Percentiles rank a stretch among this genome's conserved stretches.
phyloP scores from a whole-genome alignment of 2,113 vertebrate genomes.

The Gila orcuttii region DNA sequence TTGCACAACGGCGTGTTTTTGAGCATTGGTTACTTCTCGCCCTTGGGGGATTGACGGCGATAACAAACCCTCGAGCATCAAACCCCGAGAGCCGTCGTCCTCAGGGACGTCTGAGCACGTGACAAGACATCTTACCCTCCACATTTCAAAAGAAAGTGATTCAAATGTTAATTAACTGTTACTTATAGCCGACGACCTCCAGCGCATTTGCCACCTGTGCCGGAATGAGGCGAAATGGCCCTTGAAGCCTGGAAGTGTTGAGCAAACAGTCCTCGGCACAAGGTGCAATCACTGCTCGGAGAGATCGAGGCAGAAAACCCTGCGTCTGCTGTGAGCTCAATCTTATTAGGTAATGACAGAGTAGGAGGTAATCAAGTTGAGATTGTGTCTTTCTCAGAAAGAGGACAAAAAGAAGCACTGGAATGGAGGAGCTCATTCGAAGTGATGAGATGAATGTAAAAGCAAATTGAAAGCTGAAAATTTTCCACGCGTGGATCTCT shows the following conservation, averaged over 20 bases:
- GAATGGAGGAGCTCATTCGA: slow-evolving; percentile 61
- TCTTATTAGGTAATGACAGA: slow-evolving; percentile 72
- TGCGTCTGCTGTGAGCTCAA: slow-evolving; percentile 58
- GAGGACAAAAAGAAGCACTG: slow-evolving; percentile 66
- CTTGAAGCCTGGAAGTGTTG: slow-evolving; percentile 68
- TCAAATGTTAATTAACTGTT: slow-evolving; percentile 71
- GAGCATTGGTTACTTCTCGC: slow-evolving; percentile 30
- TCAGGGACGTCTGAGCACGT: slow-evolving; percentile 29
- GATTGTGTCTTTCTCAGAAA: slow-evolving; percentile 67
- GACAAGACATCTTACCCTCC: slow-evolving; percentile 48
- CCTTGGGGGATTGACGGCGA: slow-evolving; percentile 24
- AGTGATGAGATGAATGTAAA: slow-evolving; percentile 51
- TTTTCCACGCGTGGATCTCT: slow-evolving; percentile 45
- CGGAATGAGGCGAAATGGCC: slow-evolving; percentile 64
- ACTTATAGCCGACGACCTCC: slow-evolving; percentile 65
- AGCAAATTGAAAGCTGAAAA: slow-evolving; percentile 54
- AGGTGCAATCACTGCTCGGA: slow-evolving; percentile 66
- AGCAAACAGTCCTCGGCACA: slow-evolving; percentile 67
- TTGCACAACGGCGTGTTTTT: slow-evolving; percentile 21
- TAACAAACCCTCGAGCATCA: slow-evolving; percentile 48
- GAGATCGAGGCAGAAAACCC: slow-evolving; percentile 53
- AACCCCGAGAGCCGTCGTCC: slow-evolving; percentile 40
- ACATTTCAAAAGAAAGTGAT: slow-evolving; percentile 63
- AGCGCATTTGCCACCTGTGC: slow-evolving; percentile 69
- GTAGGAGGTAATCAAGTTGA: slow-evolving; percentile 71